Percentiles rank a stretch among this genome's conserved stretches.
phyloP scores from a whole-genome alignment of 2,113 vertebrate species.

The Reinhardtius hippoglossoides region DNA sequence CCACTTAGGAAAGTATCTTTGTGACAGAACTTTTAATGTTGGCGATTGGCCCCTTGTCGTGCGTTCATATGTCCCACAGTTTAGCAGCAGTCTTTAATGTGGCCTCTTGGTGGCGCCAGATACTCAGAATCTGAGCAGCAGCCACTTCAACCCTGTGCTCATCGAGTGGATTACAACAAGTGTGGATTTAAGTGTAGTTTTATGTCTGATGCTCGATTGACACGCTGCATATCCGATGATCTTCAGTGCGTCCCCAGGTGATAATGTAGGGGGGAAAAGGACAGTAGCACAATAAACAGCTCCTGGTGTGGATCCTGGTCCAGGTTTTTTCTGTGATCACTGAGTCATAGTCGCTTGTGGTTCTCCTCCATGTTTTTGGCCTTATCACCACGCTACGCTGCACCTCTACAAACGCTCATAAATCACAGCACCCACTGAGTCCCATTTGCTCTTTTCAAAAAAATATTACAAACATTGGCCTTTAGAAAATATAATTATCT shows the following conservation, averaged over 20 bases:
- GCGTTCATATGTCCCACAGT: not conserved
- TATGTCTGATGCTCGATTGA: constrained; percentile 5
- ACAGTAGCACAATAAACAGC: not conserved
- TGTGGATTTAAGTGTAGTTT: constrained; percentile 10
- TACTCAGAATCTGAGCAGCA: constrained; percentile 21
- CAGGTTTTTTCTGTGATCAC: constrained; percentile 18
- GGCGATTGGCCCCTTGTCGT: not conserved
- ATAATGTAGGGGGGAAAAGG: not conserved
- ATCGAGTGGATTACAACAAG: not conserved
- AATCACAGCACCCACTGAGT: constrained; percentile 73
- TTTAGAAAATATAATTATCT: constrained; percentile 78
- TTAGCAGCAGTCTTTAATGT: not conserved
- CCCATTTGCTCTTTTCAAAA: constrained; percentile 80
- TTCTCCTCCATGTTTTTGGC: constrained; percentile 32
- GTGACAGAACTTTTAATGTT: not conserved
- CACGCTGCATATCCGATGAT: constrained; percentile 8
- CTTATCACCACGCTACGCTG: constrained; percentile 56
- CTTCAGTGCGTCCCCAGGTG: not conserved
- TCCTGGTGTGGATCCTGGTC: not conserved
- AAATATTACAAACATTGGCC: constrained; percentile 80
- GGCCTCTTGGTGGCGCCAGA: constrained; percentile 73
- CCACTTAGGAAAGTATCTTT: not conserved
- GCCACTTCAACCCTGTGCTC: not conserved
- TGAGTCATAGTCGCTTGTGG: constrained; percentile 12
- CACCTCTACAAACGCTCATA: constrained; percentile 70